These are phyloP conservation scores for Physella acuta DNA, from an alignment of 1,140 invertebrate genomes.

Conservation along the genomic window DNA sequence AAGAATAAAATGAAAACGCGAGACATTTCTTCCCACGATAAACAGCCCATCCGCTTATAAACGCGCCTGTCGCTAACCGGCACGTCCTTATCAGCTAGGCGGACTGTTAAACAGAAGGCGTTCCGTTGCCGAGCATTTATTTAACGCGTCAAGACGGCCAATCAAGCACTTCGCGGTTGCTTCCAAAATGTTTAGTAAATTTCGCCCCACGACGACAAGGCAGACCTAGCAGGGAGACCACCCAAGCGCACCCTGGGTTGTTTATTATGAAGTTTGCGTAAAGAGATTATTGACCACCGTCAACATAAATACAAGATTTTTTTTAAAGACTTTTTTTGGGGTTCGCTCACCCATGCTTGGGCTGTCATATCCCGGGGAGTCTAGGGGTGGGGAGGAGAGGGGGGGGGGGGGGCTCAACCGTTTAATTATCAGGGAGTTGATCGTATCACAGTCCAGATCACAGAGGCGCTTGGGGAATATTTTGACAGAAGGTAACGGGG, in stretches of 20 bases:
- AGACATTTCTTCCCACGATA: not conserved
- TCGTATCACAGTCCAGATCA: conserved; percentile 7
- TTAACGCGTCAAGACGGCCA: conserved; percentile 23
- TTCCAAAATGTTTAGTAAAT: conserved; percentile 23
- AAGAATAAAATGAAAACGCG: not conserved
- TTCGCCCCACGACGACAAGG: conserved; percentile 13
- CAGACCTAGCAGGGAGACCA: conserved; percentile 9
- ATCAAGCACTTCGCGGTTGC: conserved; percentile 3
- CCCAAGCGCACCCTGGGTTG: conserved; percentile 15
- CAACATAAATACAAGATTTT: conserved; percentile 19
- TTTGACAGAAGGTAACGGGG: conserved; percentile 13
- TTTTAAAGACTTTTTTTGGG: not conserved
- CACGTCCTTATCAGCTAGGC: not conserved
- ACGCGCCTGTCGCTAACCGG: not conserved
- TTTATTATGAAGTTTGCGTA: conserved; percentile 24
- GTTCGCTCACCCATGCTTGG: not conserved
- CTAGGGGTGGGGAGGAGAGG: too few relatives aligned
- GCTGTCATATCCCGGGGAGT: not conserved
- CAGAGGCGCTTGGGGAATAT: conserved; percentile 3
- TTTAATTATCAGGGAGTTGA: conserved; percentile 8
- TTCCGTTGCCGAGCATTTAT: conserved; percentile 23
- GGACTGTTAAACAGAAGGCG: conserved; percentile 5
- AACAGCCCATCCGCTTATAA: not conserved
- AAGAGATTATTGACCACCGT: conserved; percentile 19
- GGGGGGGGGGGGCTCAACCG: not conserved